Base-by-base conservation (phyloP, 2,888 invertebrate species). In the Acrocyrtus sp. region DNA sequence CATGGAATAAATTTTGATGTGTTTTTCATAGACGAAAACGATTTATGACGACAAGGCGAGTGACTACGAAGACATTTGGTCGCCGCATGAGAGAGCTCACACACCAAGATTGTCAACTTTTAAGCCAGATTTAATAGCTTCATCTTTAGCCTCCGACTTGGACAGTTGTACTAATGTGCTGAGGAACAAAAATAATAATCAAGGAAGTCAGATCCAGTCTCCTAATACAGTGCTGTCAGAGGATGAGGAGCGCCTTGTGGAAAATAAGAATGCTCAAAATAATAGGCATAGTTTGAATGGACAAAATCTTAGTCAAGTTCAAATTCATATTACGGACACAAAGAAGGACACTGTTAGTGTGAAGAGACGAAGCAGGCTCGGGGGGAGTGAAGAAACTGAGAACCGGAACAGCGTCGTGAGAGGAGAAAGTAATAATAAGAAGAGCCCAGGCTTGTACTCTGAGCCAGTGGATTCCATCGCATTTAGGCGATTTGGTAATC, bases 1-100 rank as follows among this genome's bases (percentile, higher is more conserved):
- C 6, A 34, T 34, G 27, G 17, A n/a, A 60, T 45, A 45, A 68
- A 24, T 29, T 12, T 54, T 62, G 56, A 61, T 69, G 45, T 39
- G 39, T 27, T 48, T 56, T 50, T 41, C 51, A 22, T 68, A 78
- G 78, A 78, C 75, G 54, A 81, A 79, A 73, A 81, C 81, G 54
- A 66, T 62, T 26, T 78, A 78, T 34, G 92, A 93, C 75, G 96
- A 96, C 83, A 96, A 96, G 86, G 91, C 93, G 51, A 95, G 95
- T 81, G 96, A 96, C 85, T 96, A 96, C 83, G 96, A 96, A 86
- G 96, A 96, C 83, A 91, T 96, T 81, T 96, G 96, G 96, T 79
- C 78, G 34, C 80, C 78, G 15, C 75, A 75, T 62, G 78, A 78
- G 56, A 56, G 78, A 66, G 76, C 78, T 43, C 78, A 78, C 29